phyloP scores from a whole-genome alignment of 2,113 vertebrate genomes.

The Octodon degus region DNA sequence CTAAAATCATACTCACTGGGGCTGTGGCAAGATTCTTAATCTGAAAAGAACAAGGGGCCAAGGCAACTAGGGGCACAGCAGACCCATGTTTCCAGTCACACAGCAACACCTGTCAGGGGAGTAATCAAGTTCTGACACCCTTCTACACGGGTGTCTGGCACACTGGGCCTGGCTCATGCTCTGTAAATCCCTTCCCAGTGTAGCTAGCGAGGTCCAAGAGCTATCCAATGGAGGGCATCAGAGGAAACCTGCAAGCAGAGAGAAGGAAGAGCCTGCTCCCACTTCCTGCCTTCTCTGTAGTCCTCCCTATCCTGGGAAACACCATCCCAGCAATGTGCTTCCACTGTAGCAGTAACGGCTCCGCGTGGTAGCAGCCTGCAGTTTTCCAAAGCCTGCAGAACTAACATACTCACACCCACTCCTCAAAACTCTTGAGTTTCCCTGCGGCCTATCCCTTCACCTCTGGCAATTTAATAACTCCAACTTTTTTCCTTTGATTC shows the following conservation, averaged over 20 bases:
- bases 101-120: background rate
- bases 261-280: background rate
- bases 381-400: background rate
- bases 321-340: too few species aligned
- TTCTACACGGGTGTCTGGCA: too few species aligned
- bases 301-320: too few species aligned
- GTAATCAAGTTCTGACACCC: background rate
- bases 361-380: background rate
- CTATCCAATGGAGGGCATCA: background rate
- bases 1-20: background rate
- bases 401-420: background rate
- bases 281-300: background rate
- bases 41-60: background rate
- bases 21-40: background rate
- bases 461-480: background rate
- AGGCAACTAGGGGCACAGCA: background rate
- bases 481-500: background rate
- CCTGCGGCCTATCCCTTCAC: background rate
- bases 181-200: background rate
- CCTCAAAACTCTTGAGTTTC: background rate
- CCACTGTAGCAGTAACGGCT: rapidly evolving
- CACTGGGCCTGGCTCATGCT: background rate
- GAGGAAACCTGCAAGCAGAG: background rate
- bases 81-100: background rate
- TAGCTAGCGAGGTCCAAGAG: background rate